phyloP scores from a whole-genome alignment of 2,888 invertebrate genomes.

The Hoplodrina ambigua region DNA sequence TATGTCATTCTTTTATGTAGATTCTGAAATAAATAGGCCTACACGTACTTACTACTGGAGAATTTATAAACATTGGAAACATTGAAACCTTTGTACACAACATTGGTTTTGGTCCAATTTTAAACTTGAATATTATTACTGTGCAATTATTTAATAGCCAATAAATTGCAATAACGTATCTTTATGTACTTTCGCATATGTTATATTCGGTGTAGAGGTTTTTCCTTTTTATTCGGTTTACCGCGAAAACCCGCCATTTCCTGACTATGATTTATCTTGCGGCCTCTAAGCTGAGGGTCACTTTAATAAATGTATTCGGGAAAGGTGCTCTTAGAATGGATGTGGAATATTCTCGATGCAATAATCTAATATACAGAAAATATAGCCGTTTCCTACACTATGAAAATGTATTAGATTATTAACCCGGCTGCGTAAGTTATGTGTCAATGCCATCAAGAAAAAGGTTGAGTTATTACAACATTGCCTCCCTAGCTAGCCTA shows the following conservation, averaged over 20 bases:
- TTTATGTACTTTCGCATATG: slow-evolving; percentile 50
- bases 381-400: slow-evolving; percentile 65
- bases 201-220: slow-evolving; percentile 70
- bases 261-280: slow-evolving; percentile 89
- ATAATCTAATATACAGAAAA: slow-evolving; percentile 82
- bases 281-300: slow-evolving; percentile 87
- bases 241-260: slow-evolving; percentile 83
- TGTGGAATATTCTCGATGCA: slow-evolving; percentile 83
- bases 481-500: neutral
- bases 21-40: slow-evolving; percentile 10
- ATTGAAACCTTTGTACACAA: slow-evolving; percentile 3
- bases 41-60: neutral
- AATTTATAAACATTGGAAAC: slow-evolving; percentile 4
- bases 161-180: slow-evolving; percentile 1
- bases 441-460: slow-evolving; percentile 25
- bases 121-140: neutral
- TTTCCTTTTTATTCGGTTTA: slow-evolving; percentile 83
- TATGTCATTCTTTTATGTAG: slow-evolving; percentile 24
- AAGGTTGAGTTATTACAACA: slow-evolving; percentile 21
- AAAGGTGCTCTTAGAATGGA: slow-evolving; percentile 84
- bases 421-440: slow-evolving; percentile 50
- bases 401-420: slow-evolving; percentile 60
- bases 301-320: slow-evolving; percentile 89
- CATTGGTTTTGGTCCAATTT: neutral
- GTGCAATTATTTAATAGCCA: neutral